A percentile compares a stretch with the other conserved stretches of the same genome.
Evolutionary conservation across 2,888 invertebrate genomes (phyloP).

Genomic region (Buathra laborator): DNA sequence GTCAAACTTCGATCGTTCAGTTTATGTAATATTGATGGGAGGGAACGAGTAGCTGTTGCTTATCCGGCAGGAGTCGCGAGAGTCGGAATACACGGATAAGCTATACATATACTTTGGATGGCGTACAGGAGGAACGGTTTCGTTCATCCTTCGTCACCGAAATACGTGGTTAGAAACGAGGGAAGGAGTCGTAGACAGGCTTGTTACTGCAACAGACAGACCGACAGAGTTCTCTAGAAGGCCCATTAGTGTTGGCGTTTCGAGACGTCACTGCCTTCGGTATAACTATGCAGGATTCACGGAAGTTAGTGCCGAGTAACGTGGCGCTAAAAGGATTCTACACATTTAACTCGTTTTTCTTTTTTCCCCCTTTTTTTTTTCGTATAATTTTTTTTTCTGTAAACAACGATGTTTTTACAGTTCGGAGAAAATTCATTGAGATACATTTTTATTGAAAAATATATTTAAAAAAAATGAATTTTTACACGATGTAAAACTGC

Average conservation of each 20-base stretch:
- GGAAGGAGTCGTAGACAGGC: not conserved
- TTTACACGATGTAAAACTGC: no score
- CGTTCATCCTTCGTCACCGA: constrained; percentile 35
- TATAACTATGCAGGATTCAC: not conserved
- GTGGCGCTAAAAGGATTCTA: not conserved
- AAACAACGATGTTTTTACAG: no score
- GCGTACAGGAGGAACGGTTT: constrained; percentile 8
- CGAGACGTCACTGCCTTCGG: not conserved
- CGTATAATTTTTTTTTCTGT: not conserved
- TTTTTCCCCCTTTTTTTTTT: not conserved
- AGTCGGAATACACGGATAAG: not conserved
- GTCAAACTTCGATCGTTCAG: constrained; percentile 20
- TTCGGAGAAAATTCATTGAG: no score
- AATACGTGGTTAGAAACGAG: constrained; percentile 28
- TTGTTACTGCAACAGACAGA: constrained; percentile 11
- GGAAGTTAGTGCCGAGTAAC: not conserved
- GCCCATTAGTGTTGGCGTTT: constrained; percentile 17
- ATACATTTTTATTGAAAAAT: no score
- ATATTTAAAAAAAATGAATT: no score
- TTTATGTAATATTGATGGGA: not conserved
- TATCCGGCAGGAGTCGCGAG: not conserved
- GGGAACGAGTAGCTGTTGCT: not conserved
- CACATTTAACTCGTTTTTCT: not conserved
- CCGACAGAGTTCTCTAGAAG: constrained; percentile 5
- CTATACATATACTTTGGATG: not conserved